phyloP scores from a whole-genome alignment of 1,140 invertebrate species.

The Armadillidium nasatum region DNA sequence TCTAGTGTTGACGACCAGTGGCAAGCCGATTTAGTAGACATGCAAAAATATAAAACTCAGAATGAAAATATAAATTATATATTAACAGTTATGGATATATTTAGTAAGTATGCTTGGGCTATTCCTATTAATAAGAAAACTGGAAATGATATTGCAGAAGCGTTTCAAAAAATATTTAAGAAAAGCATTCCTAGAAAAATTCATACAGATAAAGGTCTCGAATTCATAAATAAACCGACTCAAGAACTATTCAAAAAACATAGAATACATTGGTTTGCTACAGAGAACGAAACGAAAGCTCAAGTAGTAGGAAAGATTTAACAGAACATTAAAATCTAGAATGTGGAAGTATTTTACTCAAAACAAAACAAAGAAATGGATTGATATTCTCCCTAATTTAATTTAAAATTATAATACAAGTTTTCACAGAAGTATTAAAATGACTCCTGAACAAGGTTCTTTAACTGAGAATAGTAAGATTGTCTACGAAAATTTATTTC shows the following conservation, averaged over 20 bases:
- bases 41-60: constrained; percentile 45
- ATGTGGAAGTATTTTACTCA: constrained; percentile 46
- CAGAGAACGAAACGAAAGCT: constrained; percentile 29
- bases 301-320: constrained; percentile 47
- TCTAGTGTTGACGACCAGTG: constrained; percentile 44
- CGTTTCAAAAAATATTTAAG: constrained; percentile 46
- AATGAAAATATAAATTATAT: constrained; percentile 53
- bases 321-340: constrained; percentile 46
- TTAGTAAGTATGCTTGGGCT: constrained; percentile 53
- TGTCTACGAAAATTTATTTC: not conserved
- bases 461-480: constrained; percentile 30
- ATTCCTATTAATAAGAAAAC: constrained; percentile 53
- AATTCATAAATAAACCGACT: constrained; percentile 49
- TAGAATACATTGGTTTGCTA: constrained; percentile 37
- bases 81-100: constrained; percentile 52
- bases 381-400: constrained; percentile 44
- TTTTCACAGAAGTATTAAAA: constrained; percentile 45
- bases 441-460: constrained; percentile 38
- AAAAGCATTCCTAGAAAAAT: constrained; percentile 49
- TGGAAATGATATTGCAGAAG: constrained; percentile 42
- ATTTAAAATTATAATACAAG: constrained; percentile 46
- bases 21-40: constrained; percentile 49
- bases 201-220: constrained; percentile 51
- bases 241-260: constrained; percentile 35
- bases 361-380: constrained; percentile 44